These are phyloP conservation scores for Habropoda laboriosa DNA, from an alignment of 1,140 invertebrate genomes.

Conservation along the genomic window DNA sequence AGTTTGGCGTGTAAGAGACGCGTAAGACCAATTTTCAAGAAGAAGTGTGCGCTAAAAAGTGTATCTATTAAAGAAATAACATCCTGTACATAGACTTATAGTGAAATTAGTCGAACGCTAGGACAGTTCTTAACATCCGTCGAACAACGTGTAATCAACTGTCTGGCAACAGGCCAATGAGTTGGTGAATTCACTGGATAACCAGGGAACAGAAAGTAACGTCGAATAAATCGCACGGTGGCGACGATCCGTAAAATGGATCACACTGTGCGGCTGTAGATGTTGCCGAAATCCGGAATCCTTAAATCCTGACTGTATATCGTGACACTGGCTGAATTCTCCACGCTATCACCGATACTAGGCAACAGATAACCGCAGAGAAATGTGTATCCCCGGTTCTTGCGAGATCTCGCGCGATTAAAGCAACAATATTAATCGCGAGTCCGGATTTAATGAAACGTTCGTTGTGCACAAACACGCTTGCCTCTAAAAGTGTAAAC, in stretches of 20 bases:
- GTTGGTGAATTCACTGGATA: neutral
- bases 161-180: neutral
- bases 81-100: too few relatives aligned
- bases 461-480: neutral
- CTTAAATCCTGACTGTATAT: constrained; percentile 22
- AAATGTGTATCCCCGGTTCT: constrained; percentile 26
- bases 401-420: constrained; percentile 14
- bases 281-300: neutral
- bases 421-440: constrained; percentile 22
- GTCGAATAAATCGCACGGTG: neutral
- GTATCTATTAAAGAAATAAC: too few relatives aligned
- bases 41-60: too few relatives aligned
- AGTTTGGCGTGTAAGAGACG: too few relatives aligned
- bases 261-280: constrained; percentile 1
- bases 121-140: too few relatives aligned
- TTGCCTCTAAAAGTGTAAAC: neutral
- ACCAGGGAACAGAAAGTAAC: neutral
- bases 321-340: neutral
- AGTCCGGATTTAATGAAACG: neutral
- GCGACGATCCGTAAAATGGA: constrained; percentile 7
- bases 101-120: too few relatives aligned
- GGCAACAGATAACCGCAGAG: constrained; percentile 21
- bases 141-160: too few relatives aligned
- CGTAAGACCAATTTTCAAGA: too few relatives aligned
- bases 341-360: constrained; percentile 1